Evolutionary conservation across 1,140 invertebrate genomes (phyloP), one percentile per base, ranked within the genome.

Genomic region (Leptopilina clavipes): DNA sequence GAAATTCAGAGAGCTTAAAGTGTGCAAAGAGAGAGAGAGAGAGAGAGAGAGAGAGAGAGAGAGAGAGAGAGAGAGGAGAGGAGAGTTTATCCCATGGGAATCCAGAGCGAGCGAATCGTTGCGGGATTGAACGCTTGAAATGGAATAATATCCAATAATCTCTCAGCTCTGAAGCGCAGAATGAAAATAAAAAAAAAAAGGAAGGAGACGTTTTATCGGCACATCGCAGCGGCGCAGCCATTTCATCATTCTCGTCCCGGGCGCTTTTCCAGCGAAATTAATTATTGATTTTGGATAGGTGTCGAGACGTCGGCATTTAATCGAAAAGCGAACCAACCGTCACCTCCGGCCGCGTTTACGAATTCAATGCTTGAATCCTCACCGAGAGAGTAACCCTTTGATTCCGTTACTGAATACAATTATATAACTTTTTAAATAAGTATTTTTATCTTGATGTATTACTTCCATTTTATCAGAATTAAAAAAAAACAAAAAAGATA

Each of bases 111-210:
- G 18, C 43, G 72, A 71, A 65, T 59, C 71, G 86, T 83, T 86
- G 81, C 79, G 82, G 88, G 87, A 88, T 89, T 89, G 88, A 89
- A 88, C 85, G 86, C 85, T 89, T 85, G 85, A 85, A 89, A 89
- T 88, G 86, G 85, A 89, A 89, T 89, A 88, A 89, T 89, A 88
- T 89, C 87, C 87, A 88, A 88, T 89, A 87, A 89, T 88, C 86
- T 88, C 82, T 83, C 81, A 78, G 82, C 59, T 65, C 76, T 80
- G 11, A 77, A 83, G 84, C 82, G 85, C 81, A 31, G 25, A 65
- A 31, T 65, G 25, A 65, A 65, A 56, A 31, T 31, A 31, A 59
- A 59, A 65, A 40, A 40, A 40, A 40, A 40, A 40, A 40, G 8
- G 37, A 40, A 54, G 19, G 59, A 65, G 19, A 31, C 10, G 59